Conservation (phyloP, 2,113 vertebrate genomes). For the Melanerpes formicivorus region DNA sequence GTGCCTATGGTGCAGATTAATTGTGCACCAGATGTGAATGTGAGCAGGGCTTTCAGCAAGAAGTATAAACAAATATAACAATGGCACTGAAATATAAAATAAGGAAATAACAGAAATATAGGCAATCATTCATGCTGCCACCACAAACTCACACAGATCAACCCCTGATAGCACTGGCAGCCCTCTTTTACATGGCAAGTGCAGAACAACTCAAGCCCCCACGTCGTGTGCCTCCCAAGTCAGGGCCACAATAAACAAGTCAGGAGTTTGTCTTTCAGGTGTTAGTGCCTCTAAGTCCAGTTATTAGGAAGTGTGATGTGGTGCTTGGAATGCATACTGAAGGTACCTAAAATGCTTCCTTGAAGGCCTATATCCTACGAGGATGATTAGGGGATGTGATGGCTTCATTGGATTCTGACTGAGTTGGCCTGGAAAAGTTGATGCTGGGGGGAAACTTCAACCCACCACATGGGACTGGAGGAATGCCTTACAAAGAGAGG, state of each 20-base stretch:
- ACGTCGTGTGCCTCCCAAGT: background rate
- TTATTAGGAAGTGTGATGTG: background rate
- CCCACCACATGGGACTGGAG: too few relatives aligned
- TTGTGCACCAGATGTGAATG: background rate
- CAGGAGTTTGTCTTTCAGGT: background rate
- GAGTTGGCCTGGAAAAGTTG: too few relatives aligned
- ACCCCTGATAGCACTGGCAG: background rate
- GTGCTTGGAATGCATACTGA: background rate
- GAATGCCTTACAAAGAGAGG: too few relatives aligned
- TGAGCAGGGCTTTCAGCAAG: background rate
- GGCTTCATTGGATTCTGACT: too few relatives aligned
- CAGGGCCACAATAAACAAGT: background rate
- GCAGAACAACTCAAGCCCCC: background rate
- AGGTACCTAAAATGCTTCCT: background rate
- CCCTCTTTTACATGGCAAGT: background rate
- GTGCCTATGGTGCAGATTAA: background rate
- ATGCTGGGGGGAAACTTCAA: too few relatives aligned
- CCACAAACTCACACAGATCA: background rate
- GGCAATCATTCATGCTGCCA: fast-evolving
- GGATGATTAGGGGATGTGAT: too few relatives aligned
- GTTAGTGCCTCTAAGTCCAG: background rate
- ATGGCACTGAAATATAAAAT: too few relatives aligned
- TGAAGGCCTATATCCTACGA: background rate
- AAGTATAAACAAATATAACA: background rate
- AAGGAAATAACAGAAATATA: too few relatives aligned